Evolutionary conservation across 1,140 invertebrate species (phyloP), one percentile per base, ranked within the genome.

Genomic region (Papilio polyxenes): DNA sequence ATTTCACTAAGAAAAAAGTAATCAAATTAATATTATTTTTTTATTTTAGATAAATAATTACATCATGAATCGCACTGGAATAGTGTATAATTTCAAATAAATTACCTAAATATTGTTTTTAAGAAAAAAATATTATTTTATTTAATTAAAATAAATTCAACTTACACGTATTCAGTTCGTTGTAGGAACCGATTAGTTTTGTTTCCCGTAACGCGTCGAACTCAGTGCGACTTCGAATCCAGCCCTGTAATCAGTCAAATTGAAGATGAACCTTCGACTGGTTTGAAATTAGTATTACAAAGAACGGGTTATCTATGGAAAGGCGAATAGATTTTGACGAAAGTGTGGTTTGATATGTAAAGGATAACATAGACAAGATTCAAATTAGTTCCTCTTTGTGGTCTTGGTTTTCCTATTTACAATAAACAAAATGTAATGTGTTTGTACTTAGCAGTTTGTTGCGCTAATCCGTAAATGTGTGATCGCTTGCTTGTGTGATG

Each of bases 401-500:
- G 23, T 31, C 23, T 31, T 31, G 23, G 23, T 31, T 31, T 31
- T 31, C 23, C 23, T 31, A 31, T 44, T 44, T 44, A 44, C 40
- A 7, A 31, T 31, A 44, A 44, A 44, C 40, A 6, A 44, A 44
- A 44, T 44, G 40, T 44, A 44, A 44, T 44, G 40, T 44, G 7
- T 53, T 37, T 37, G 37, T 48, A 37, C 69, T 75, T n/a, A 76
- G 31, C 44, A 23, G 74, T 81, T 53, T 37, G 65, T 72, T 37
- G 65, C 65, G 31, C 65, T 72, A 72, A 72, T 72, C 23, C 65
- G 65, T 72, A 13, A 37, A 4, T 15, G 31, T 40, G 65, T 37
- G 62, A 23, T 11, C 23, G 13, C 65, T 72, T 72, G 65, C 37
- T 51, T n/a, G 40, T 11, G 83, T 87, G 87, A 89, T 87, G 84